phyloP scores from a whole-genome alignment of 2,888 invertebrate genomes.

The Drosophila neutralis region DNA sequence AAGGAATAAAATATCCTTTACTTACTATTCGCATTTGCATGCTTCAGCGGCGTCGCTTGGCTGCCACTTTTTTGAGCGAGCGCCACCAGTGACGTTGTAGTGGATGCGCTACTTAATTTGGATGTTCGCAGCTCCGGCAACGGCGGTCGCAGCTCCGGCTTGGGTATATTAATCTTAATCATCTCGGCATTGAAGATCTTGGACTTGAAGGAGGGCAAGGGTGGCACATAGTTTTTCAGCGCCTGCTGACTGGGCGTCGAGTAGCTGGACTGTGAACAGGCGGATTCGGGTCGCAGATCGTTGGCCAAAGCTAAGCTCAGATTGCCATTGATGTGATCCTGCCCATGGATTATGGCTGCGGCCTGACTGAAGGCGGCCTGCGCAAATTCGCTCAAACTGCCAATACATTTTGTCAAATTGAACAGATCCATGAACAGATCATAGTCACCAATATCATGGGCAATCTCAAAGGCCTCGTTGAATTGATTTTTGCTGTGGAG shows the following conservation, averaged over 20 bases:
- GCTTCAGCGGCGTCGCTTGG: slow-evolving; percentile 31
- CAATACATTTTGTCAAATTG: slow-evolving; percentile 89
- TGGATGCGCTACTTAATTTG: slow-evolving; percentile 40
- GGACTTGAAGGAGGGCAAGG: slow-evolving; percentile 84
- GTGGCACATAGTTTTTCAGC: slow-evolving; percentile 84
- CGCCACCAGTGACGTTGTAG: slow-evolving; percentile 57
- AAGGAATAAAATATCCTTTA: slow-evolving; percentile 13
- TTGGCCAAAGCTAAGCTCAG: slow-evolving; percentile 55
- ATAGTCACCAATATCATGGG: slow-evolving; percentile 93
- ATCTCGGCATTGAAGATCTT: slow-evolving; percentile 83
- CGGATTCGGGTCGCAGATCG: slow-evolving; percentile 87
- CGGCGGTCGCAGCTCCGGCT: slow-evolving; percentile 81
- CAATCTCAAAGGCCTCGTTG: slow-evolving; percentile 93
- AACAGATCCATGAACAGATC: slow-evolving; percentile 94
- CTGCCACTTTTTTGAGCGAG: slow-evolving; percentile 63
- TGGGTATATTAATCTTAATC: slow-evolving; percentile 84
- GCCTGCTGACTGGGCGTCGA: slow-evolving; percentile 83
- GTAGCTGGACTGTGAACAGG: slow-evolving; percentile 89
- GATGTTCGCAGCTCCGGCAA: slow-evolving; percentile 67
- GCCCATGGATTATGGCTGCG: slow-evolving; percentile 83
- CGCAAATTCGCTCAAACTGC: slow-evolving; percentile 87
- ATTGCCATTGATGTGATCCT: slow-evolving; percentile 68
- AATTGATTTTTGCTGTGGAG: slow-evolving; percentile 88
- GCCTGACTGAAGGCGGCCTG: slow-evolving; percentile 90
- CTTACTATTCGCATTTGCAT: slow-evolving; percentile 38